Evolutionary conservation across 2,888 invertebrate genomes (phyloP).

Genomic region (Drosophila fungiperda): DNA sequence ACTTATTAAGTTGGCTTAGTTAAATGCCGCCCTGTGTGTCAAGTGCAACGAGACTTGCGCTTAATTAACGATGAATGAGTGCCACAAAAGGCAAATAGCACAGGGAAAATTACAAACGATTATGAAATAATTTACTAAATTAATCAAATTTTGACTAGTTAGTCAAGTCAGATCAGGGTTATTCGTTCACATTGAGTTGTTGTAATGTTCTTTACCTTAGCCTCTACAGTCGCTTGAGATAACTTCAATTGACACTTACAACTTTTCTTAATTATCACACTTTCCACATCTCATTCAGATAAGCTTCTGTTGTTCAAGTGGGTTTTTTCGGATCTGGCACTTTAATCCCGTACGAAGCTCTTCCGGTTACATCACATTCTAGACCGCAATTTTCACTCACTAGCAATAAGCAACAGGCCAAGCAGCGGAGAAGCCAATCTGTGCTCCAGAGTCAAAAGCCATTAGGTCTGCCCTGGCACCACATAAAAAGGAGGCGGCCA

Average conservation of each 20-base stretch:
- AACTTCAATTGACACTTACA: constrained; percentile 27
- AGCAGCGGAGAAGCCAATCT: constrained; percentile 46
- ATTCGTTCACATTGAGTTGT: background rate
- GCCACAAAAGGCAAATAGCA: constrained; percentile 18
- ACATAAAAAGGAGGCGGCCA: constrained; percentile 42
- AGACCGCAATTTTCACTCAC: constrained; percentile 51
- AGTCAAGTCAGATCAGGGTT: background rate
- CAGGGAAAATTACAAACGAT: background rate
- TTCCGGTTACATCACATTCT: constrained; percentile 55
- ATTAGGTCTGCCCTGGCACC: constrained; percentile 49
- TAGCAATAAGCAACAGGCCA: constrained; percentile 49
- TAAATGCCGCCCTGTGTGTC: constrained; percentile 31
- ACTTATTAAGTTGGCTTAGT: constrained; percentile 42
- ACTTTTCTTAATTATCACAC: constrained; percentile 26
- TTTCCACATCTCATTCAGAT: constrained; percentile 13
- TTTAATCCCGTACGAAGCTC: constrained; percentile 40
- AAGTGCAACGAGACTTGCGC: constrained; percentile 39
- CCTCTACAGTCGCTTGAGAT: constrained; percentile 1
- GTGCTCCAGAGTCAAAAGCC: constrained; percentile 43
- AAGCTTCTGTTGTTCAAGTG: background rate
- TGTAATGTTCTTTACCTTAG: background rate
- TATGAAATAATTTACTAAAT: constrained; percentile 4
- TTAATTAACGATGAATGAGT: constrained; percentile 36
- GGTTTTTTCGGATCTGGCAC: constrained; percentile 4
- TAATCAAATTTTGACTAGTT: background rate